A percentile compares a stretch with the other conserved stretches of the same genome.
Conservation (phyloP, 2,888 invertebrate genomes). For the Stenotaenia linearis region DNA sequence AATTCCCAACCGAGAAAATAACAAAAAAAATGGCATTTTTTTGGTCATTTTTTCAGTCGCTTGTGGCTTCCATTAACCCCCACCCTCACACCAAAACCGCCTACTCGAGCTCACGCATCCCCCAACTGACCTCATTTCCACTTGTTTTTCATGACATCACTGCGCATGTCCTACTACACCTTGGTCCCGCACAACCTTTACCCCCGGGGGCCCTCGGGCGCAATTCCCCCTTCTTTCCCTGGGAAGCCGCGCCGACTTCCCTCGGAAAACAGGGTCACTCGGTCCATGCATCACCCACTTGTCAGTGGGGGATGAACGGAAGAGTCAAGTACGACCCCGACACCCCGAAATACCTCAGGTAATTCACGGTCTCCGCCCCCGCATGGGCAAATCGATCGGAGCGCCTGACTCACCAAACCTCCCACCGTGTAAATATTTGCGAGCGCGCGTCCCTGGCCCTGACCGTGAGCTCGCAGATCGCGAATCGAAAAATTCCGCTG, state of each 20-base stretch:
- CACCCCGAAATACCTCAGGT: background rate
- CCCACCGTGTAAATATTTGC: background rate
- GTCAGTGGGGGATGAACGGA: background rate
- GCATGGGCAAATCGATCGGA: background rate
- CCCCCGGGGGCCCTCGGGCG: background rate
- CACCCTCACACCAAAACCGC: background rate
- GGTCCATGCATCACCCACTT: background rate
- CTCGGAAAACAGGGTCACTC: background rate
- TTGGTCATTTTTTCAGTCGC: background rate
- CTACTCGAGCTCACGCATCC: background rate
- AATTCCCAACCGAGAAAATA: background rate
- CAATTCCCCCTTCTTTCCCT: background rate
- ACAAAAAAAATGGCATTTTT: background rate
- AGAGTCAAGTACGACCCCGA: background rate
- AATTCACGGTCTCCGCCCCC: background rate
- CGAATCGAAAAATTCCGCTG: background rate
- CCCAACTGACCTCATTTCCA: background rate
- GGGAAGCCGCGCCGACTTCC: background rate
- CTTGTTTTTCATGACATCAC: background rate
- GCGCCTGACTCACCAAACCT: background rate
- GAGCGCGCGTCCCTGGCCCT: background rate
- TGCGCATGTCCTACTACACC: background rate
- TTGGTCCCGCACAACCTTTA: background rate
- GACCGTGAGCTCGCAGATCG: background rate
- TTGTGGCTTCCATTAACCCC: background rate